These are phyloP conservation scores for Solen grandis DNA, from an alignment of 1,140 invertebrate genomes.

Conservation along the genomic window DNA sequence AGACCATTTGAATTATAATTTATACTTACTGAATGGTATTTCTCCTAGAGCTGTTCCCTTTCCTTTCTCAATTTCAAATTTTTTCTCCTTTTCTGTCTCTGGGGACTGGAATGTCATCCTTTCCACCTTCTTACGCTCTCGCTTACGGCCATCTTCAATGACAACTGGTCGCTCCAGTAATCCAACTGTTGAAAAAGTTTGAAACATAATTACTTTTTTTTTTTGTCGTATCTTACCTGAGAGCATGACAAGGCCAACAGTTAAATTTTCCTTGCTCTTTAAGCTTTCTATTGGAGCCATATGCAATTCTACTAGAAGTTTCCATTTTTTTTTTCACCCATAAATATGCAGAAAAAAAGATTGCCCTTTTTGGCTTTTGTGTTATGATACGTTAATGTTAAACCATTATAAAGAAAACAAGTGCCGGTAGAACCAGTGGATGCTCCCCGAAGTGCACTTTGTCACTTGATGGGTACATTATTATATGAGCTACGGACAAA, in stretches of 20 bases:
- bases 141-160: slow-evolving; percentile 72
- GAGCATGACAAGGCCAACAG: not conserved
- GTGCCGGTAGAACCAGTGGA: no score
- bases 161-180: slow-evolving; percentile 78
- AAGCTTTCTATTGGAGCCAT: not conserved
- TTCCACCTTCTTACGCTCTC: slow-evolving; percentile 80
- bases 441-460: no score
- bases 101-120: slow-evolving; percentile 65
- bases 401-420: no score
- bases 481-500: no score
- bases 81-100: slow-evolving; percentile 66
- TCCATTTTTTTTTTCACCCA: not conserved
- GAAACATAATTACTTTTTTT: not conserved
- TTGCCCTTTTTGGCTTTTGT: not conserved
- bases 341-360: not conserved
- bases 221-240: not conserved
- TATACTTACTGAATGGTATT: slow-evolving; percentile 74
- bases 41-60: slow-evolving; percentile 79
- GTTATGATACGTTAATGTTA: no score
- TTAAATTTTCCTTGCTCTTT: not conserved
- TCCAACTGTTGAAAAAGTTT: slow-evolving; percentile 62
- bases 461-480: no score
- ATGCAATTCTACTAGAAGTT: not conserved
- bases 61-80: slow-evolving; percentile 78
- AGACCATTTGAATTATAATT: not conserved